phyloP scores from a whole-genome alignment of 2,888 invertebrate species.

The Lasius platythorax region DNA sequence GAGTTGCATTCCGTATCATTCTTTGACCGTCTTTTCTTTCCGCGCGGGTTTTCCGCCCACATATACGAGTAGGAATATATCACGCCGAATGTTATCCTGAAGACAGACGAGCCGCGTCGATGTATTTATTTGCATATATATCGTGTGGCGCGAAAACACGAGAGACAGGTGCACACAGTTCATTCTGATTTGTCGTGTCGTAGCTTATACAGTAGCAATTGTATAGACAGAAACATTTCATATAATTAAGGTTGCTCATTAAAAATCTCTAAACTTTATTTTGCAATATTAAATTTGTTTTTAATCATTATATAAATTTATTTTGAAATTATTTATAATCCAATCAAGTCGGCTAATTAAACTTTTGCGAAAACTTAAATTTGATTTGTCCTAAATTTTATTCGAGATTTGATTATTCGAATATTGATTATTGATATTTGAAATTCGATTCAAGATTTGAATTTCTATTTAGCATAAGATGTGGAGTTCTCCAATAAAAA shows the following conservation, averaged over 20 bases:
- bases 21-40: conserved; percentile 4
- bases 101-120: not conserved
- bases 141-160: not conserved
- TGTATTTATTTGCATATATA: conserved; percentile 19
- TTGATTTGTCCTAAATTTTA: not conserved
- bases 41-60: not conserved
- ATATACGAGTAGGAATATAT: not conserved
- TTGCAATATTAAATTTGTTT: not conserved
- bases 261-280: not conserved
- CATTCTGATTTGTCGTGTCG: not conserved
- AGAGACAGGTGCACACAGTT: not conserved
- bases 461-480: not conserved
- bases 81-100: conserved; percentile 13
- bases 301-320: not conserved
- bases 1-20: conserved; percentile 11
- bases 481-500: not conserved
- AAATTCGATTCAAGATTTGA: conserved; percentile 3
- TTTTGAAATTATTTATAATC: not conserved
- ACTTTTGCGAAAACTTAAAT: not conserved
- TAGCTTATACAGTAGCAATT: not conserved
- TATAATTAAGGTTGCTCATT: not conserved
- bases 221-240: not conserved
- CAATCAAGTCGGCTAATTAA: not conserved
- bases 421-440: not conserved
- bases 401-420: conserved; percentile 1